Base-by-base conservation (phyloP, 2,888 invertebrate species). In the Calameuta pallipes region DNA sequence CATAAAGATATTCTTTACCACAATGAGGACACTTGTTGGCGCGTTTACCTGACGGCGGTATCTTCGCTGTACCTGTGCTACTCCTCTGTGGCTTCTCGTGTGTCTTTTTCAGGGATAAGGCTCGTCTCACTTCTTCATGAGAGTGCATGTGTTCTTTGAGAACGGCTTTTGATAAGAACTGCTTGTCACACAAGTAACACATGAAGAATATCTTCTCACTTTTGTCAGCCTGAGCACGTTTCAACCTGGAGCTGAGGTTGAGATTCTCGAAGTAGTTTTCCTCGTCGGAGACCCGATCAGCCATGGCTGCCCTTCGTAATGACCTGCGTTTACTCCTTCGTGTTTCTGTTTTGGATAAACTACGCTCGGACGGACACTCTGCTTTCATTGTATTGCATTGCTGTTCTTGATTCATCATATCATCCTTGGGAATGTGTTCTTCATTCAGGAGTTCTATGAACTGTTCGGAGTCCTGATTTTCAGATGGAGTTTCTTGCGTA, bases 131-230 rank as follows among this genome's bases (percentile, higher is more conserved):
- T 83, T 91, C 91, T 68, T 90, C 90, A 69, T 91, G 91, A 1
- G 89, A 90, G 69, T 90, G 89, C 90, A 91, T 91, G 75, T 91
- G 91, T 41, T 91, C 91, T 56, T 90, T 91, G 23, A 91, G 79
- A 13, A 90, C 83, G n/a, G 83, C 86, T 73, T 91, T 91, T 0
- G 91, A 89, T 4, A 90, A 34, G 69, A 91, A 91, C 75, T 91
- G 89, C 69, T 88, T 89, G 70, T 91, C 91, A 74, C 91, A 91
- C 4, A 91, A 76, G 73, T 90, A 91, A 80, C 91, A 91, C 74
- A 90, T 85, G 78, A 90, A 91, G 71, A 85, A 90, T 31, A 88
- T 74, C 78, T 88, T 90, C 4, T 90, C 89, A 1, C 81, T 78
- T 77, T 88, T 89, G 9, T 89, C 89, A 1, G 81, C 79, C 56